Base-by-base conservation (phyloP, 2,113 vertebrate species). In the Varanus salvator region DNA sequence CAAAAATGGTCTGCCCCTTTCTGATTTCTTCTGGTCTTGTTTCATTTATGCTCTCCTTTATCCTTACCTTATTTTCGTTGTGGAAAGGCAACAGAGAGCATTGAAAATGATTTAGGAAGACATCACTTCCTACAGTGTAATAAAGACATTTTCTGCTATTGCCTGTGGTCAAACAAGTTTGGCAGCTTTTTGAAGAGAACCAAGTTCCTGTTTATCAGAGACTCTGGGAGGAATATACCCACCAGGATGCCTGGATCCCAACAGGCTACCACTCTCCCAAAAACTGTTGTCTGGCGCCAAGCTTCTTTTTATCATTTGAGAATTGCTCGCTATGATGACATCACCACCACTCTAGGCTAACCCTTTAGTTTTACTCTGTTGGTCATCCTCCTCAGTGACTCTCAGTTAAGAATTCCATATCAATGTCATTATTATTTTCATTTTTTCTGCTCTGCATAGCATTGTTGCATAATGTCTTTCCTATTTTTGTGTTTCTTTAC, bases 381-480 rank as follows among this genome's bases (percentile, higher is more conserved):
- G 23, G n/a, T 54, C 27, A 15, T 85, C 82, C 50, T 71, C 66
- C 31, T 48, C 38, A 31, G 8, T 84, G 64, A 29, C 6, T 75
- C 50, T 75, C 60, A 71, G 66, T 50, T 31, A 74, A 86, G 84
- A 31, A 86, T 76, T 76, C 31, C 71, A 60, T 76, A 60, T 52
- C 72, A 60, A 34, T 57, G 71, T 9, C 27, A 72, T 52, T 29
- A 66, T 72, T 60, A 38, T 44, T 57, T 57, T 27, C 66, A 29
- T 19, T 23, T 74, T 60, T 60, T 44, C n/a, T 29, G n/a, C n/a
- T 14, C 21, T 75, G 60, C 57, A 60, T 2, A 1, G 27, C 71
- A 75, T 85, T 85, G 84, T 72, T 74, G 71, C 50, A 54, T 76
- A 27, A 60, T 86, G 57, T 34, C n/a, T 72, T 71, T n/a, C 71